phyloP scores from a whole-genome alignment of 2,797 vertebrate species.

The Dendrocincla tyrannina region DNA sequence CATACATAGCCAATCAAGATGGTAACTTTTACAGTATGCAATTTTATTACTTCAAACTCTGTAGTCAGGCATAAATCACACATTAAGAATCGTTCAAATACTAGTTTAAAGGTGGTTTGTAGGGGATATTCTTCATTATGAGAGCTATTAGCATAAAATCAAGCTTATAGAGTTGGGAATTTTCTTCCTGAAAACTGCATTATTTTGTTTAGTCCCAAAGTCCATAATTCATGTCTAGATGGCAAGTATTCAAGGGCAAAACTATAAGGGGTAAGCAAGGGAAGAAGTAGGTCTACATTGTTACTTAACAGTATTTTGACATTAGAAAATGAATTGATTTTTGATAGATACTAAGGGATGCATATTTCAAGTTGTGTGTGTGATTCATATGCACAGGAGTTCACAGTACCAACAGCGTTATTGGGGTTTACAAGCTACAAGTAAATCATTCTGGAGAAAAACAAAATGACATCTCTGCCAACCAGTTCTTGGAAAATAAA shows the following conservation, averaged over 20 bases:
- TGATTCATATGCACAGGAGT: background rate
- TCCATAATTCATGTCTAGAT: background rate
- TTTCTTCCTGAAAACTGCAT: background rate
- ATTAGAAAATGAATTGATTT: background rate
- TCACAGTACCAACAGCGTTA: background rate
- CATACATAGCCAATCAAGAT: background rate
- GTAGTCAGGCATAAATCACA: background rate
- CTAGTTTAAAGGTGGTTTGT: background rate
- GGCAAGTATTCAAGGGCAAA: background rate
- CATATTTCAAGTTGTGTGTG: background rate
- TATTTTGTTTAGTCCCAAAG: background rate
- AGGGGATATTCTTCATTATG: background rate
- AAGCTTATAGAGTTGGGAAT: background rate
- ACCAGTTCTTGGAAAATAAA: constrained; percentile 1
- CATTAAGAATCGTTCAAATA: background rate
- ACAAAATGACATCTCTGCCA: background rate
- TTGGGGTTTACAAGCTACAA: background rate
- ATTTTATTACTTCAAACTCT: background rate
- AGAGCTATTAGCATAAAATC: background rate
- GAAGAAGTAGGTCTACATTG: background rate
- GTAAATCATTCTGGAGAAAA: background rate
- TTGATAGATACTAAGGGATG: background rate
- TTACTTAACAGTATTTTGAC: background rate
- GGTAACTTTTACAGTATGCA: background rate
- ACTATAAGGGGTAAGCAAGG: background rate